Base-by-base conservation (phyloP, 2,797 vertebrate genomes). In the Oreochromis mossambicus region DNA sequence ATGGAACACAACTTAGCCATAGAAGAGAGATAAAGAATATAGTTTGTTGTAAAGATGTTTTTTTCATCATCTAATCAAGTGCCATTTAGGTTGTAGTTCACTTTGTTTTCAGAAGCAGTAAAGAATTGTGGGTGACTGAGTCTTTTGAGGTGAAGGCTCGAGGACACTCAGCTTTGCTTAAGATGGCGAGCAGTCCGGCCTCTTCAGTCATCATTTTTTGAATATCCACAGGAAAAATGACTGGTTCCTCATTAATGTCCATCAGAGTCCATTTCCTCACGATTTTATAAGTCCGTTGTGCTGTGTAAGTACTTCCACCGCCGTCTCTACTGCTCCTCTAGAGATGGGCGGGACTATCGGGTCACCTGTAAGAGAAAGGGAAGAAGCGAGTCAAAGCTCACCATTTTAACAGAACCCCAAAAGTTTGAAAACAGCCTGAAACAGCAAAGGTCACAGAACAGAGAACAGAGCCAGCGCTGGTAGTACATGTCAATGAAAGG, bases 351-450 rank as follows among this genome's bases (percentile, higher is more conserved):
- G 81, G 89, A 97, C 95, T 97, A 97, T 96, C 96, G 96, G 80
- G 96, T 97, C 86, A 97, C 96, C 96, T 97, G 88, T 17, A 94
- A 93, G n/a, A 83, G 48, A 54, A 19, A 81, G 85, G 24, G 43
- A 56, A 90, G 56, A 82, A 63, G 43, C 61, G 52, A 66, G 82
- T 92, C 50, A 2, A 21, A 55, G 17, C 15, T 29, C 77, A 94
- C n/a, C 54, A 0, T 36, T n/a, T 58, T 58, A 87, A 84, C 84
- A 61, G 63, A 50, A 13, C n/a, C 10, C 38, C 12, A 63, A 86
- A 70, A 86, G 56, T 81, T 55, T 73, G 24, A 50, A 55, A 56
- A 70, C 19, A 79, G 46, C 52, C 34, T 81, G 82, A 77, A 68
- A 80, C 15, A 21, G 24, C 80, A 78, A 91, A 85, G 83, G 79